Conservation (phyloP, 2,797 vertebrate species). For the Arctocebus calabarensis region DNA sequence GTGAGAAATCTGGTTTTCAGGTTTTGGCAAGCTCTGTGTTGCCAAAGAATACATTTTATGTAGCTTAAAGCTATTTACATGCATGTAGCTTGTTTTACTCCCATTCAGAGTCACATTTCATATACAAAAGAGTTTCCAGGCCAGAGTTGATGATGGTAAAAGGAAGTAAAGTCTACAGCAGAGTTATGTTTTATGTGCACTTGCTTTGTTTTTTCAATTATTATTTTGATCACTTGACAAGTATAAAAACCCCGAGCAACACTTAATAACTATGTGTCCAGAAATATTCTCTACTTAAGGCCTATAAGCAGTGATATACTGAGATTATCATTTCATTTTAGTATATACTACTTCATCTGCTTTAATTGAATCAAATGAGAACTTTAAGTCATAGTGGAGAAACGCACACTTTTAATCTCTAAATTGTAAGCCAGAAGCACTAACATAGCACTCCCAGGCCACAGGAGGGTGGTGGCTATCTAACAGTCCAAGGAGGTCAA, state of each 20-base stretch:
- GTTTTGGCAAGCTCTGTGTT: background rate
- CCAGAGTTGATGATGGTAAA: background rate
- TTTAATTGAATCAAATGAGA: background rate
- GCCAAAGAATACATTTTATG: background rate
- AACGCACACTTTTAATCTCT: background rate
- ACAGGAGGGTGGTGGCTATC: background rate
- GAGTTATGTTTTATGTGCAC: background rate
- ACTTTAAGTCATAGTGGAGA: background rate
- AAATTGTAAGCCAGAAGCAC: background rate
- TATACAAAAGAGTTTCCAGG: background rate
- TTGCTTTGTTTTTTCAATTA: slow-evolving; percentile 32
- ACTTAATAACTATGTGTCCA: background rate
- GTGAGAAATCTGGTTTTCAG: slow-evolving; percentile 47
- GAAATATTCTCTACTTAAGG: background rate
- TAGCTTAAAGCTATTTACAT: background rate
- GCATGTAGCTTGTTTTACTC: background rate
- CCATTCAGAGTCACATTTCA: slow-evolving; percentile 28
- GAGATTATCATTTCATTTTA: background rate
- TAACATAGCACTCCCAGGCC: background rate
- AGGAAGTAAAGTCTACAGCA: background rate
- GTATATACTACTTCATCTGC: background rate
- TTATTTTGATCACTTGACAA: slow-evolving; percentile 48
- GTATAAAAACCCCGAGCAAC: background rate
- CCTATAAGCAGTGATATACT: background rate
- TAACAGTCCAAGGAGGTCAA: background rate